A percentile compares a stretch with the other conserved stretches of the same genome.
Conservation (phyloP, 2,113 vertebrate species). For the Marmota monax region DNA sequence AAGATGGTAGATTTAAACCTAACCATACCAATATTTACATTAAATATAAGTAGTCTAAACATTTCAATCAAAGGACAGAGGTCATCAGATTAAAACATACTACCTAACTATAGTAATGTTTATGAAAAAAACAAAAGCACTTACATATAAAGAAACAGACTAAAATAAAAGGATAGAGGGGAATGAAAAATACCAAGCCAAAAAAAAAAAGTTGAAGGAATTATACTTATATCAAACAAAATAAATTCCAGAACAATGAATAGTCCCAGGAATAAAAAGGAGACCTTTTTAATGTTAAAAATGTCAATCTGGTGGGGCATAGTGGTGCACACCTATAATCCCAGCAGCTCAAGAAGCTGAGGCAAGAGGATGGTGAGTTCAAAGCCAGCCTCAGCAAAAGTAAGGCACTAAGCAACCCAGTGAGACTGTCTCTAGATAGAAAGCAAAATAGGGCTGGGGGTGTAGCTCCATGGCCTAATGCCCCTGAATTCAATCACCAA, state of each 20-base stretch:
- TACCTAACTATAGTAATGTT: neutral
- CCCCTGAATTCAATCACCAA: no score
- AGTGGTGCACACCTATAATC: no score
- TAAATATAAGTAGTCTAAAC: neutral
- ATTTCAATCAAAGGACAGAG: neutral
- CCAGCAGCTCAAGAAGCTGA: no score
- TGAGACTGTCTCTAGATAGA: no score
- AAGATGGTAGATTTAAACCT: neutral
- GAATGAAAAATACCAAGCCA: neutral
- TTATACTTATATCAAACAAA: neutral
- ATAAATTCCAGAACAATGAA: neutral
- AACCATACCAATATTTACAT: conserved; percentile 13
- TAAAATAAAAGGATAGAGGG: neutral
- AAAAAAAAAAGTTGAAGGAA: neutral
- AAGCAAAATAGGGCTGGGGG: no score
- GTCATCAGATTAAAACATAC: neutral
- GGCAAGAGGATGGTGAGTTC: no score
- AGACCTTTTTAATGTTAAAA: neutral
- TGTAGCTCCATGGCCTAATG: no score
- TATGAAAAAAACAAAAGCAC: neutral
- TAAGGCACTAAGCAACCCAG: no score
- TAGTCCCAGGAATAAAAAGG: neutral
- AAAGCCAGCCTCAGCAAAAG: no score
- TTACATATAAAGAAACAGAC: neutral
- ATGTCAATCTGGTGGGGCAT: neutral